Base-by-base conservation (phyloP, 2,888 invertebrate genomes). In the Stegana nigrithorax region DNA sequence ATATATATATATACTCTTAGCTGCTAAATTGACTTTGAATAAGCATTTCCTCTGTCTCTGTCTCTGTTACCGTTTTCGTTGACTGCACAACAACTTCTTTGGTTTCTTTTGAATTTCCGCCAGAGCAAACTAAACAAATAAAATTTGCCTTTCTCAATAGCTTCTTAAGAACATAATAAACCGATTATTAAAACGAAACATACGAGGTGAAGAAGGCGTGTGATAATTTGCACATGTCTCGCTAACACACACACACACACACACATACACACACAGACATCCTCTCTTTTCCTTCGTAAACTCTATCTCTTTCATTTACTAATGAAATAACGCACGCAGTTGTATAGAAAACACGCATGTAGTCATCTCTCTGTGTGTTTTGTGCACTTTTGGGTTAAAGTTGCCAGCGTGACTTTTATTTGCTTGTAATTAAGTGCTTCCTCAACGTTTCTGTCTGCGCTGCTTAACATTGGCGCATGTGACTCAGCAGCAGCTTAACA, bases 371-470 rank as follows among this genome's bases (percentile, higher is more conserved):
- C 61, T 42, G 58, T 64, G 47, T 39, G 27, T 53, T 58, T 59
- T 44, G 59, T 36, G 19, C 17, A 27, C 21, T 60, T 61, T 55
- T 64, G 56, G 36, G n/a, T 36, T 51, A 26, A 53, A 62, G 68
- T 66, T 70, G 78, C 75, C 71, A 74, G 73, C 73, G 76, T 78
- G 78, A 78, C 78, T 78, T 78, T 78, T 78, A 79, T 78, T 78
- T 78, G 76, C 75, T 79, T 78, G 79, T 78, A 78, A 79, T 79
- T 79, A 81, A 77, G 75, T 72, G 73, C 76, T 72, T 71, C 68
- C 73, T 63, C 73, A 66, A 25, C 42, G n/a, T 45, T 10, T 21
- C 47, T 23, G 12, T 47, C 47, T 23, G 47, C 47, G 4, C 7
- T n/a, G 12, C 17, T 17, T 39, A n/a, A 65, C 67, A n/a, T n/a